Base-by-base conservation (phyloP, 2,113 vertebrate genomes). In the Ploceus nigricollis region DNA sequence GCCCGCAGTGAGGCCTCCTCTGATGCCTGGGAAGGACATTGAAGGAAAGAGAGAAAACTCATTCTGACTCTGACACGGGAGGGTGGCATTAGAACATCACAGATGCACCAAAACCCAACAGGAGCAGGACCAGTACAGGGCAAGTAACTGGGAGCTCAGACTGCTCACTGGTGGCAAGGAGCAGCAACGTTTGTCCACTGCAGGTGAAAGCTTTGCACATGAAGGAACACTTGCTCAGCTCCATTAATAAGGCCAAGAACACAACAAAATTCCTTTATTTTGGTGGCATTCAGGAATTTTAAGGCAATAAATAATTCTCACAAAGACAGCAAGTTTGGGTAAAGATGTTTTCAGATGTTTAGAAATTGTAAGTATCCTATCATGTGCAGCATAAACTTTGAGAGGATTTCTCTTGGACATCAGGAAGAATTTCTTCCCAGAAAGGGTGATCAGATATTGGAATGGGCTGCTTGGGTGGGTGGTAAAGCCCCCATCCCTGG, bases 1-100 rank as follows among this genome's bases (percentile, higher is more conserved):
- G 99, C 99, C 82, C 98, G 98, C 81, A 99, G 97, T 0, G 99
- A 99, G 95, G 98, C 95, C 97, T 99, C 99, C 93, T 99, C 99
- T 56, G 99, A 99, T 82, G 98, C 98, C 99, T 99, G 89, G 73
- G 68, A 87, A 96, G 1, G 3, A 88, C 72, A 95, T n/a, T 20
- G 53, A 78, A 86, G 65, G 72, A 9, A 86, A 70, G 45, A 87
- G 13, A 93, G 48, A 68, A 39, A 45, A 9, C 4, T 9, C 27
- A 30, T 7, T 63, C 50, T 68, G 31, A 37, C 65, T 61, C 60
- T 19, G 87, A 35, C 61, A 60, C 27, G 33, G 53, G 18, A 69
- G 22, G 37, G 27, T 27, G 63, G 45, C 37, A 61, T 24, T 5
- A 16, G 12, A 45, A 39, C 23, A 33, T 28, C 80, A 13, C 33